These are phyloP conservation scores for Pardalotus punctatus DNA, from an alignment of 2,113 vertebrate genomes.

Conservation along the genomic window DNA sequence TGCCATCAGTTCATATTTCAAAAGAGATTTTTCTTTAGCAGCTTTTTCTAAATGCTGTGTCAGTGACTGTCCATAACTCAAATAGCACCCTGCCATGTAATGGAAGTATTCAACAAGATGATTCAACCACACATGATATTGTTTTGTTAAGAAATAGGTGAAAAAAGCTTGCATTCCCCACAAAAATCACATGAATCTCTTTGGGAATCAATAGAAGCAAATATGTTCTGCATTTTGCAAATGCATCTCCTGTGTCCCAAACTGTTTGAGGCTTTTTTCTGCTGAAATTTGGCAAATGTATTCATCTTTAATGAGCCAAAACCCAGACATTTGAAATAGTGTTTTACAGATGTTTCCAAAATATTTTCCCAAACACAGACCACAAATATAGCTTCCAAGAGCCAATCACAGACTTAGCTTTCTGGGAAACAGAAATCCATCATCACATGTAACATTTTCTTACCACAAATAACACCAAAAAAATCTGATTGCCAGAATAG, in stretches of 20 bases:
- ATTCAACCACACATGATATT: not conserved
- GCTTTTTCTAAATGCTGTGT: not conserved
- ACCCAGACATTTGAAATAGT: not conserved
- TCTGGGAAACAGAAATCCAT: not conserved
- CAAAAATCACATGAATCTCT: not conserved
- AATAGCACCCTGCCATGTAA: not conserved
- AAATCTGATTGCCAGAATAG: not conserved
- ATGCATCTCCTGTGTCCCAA: not conserved
- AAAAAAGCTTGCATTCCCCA: not conserved
- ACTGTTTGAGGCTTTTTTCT: not conserved
- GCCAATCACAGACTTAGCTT: not conserved
- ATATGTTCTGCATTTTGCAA: not conserved
- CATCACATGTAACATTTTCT: not conserved
- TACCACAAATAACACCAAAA: not conserved
- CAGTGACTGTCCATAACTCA: not conserved
- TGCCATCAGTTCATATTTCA: not conserved
- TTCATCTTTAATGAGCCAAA: not conserved
- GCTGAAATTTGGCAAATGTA: not conserved
- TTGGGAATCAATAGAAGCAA: not conserved
- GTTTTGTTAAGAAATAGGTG: slow-evolving; percentile 8
- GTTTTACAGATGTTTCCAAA: slow-evolving; percentile 32
- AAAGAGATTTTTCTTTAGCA: not conserved
- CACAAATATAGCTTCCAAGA: not conserved
- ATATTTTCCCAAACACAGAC: not conserved
- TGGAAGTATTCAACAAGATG: not conserved